A percentile compares a stretch with the other conserved stretches of the same genome.
Conservation (phyloP, 2,797 vertebrate genomes). For the Propithecus deckenii region DNA sequence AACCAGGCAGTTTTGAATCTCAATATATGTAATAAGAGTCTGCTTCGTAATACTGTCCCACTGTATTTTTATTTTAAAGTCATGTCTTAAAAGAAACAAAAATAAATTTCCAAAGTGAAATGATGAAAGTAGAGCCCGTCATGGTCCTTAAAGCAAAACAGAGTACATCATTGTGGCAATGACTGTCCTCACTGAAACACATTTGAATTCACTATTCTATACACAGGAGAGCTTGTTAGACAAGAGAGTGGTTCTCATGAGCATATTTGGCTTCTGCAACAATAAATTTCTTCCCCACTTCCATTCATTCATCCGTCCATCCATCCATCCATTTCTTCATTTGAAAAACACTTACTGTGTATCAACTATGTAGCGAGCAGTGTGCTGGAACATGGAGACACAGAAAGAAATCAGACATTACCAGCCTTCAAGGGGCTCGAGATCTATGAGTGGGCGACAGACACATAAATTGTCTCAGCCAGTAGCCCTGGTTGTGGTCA, state of each 20-base stretch:
- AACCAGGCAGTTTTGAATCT: neutral
- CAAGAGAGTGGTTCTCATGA: neutral
- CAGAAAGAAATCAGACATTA: neutral
- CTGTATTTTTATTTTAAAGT: conserved; percentile 36
- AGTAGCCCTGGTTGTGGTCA: neutral
- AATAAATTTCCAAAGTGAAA: conserved; percentile 44
- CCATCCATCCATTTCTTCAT: neutral
- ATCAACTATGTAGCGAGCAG: neutral
- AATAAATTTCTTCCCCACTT: neutral
- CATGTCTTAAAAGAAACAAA: conserved; percentile 37
- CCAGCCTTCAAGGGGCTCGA: neutral
- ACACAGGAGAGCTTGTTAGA: neutral
- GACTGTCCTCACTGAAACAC: neutral
- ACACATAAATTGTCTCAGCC: neutral
- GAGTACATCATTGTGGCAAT: neutral
- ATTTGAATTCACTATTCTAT: neutral
- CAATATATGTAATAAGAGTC: neutral
- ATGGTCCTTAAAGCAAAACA: neutral
- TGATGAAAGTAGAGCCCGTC: neutral
- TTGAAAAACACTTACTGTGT: neutral
- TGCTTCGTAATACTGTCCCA: neutral
- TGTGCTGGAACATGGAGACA: neutral
- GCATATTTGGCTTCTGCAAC: neutral
- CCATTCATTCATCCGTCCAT: neutral
- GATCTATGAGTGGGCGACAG: neutral